Conservation (phyloP, 2,113 vertebrate species). For the Coptodon rendalli region DNA sequence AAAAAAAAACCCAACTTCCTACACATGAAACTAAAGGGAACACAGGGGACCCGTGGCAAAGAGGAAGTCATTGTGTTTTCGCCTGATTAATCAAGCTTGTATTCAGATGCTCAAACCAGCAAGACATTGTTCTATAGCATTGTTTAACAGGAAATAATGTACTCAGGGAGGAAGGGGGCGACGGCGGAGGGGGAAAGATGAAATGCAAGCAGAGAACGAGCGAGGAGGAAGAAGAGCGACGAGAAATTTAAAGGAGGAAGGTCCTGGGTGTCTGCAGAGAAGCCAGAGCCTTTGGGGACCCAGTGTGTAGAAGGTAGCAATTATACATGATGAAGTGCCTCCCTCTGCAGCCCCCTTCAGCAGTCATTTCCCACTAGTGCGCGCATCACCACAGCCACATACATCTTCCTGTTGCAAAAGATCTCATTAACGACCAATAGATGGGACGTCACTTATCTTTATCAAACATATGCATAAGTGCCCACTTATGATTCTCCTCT, state of each 20-base stretch:
- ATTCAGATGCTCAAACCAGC: slow-evolving; percentile 6
- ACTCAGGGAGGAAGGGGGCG: neutral
- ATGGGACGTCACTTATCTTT: slow-evolving; percentile 81
- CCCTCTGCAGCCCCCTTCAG: slow-evolving; percentile 51
- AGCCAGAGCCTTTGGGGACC: slow-evolving; percentile 50
- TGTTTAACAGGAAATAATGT: slow-evolving; percentile 43
- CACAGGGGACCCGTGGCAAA: slow-evolving; percentile 21
- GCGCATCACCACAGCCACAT: slow-evolving; percentile 48
- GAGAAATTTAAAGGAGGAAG: slow-evolving; percentile 13
- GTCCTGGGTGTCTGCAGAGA: slow-evolving; percentile 35
- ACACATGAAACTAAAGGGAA: slow-evolving; percentile 5
- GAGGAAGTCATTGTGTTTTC: slow-evolving; percentile 43
- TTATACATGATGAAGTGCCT: slow-evolving; percentile 73
- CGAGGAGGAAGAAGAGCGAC: neutral
- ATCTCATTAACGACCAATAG: slow-evolving; percentile 80
- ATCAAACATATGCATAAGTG: slow-evolving; percentile 80
- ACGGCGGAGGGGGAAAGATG: neutral
- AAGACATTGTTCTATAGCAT: slow-evolving; percentile 26
- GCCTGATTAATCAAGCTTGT: slow-evolving; percentile 49
- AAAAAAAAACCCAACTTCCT: fast-evolving
- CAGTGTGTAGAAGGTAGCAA: slow-evolving; percentile 67
- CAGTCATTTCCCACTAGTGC: slow-evolving; percentile 58
- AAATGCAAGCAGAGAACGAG: neutral
- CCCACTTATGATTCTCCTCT: slow-evolving; percentile 51
- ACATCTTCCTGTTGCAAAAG: slow-evolving; percentile 65